A percentile compares a stretch with the other conserved stretches of the same genome.
phyloP scores from a whole-genome alignment of 1,140 invertebrate genomes.

The Zaprionus lachaisei region DNA sequence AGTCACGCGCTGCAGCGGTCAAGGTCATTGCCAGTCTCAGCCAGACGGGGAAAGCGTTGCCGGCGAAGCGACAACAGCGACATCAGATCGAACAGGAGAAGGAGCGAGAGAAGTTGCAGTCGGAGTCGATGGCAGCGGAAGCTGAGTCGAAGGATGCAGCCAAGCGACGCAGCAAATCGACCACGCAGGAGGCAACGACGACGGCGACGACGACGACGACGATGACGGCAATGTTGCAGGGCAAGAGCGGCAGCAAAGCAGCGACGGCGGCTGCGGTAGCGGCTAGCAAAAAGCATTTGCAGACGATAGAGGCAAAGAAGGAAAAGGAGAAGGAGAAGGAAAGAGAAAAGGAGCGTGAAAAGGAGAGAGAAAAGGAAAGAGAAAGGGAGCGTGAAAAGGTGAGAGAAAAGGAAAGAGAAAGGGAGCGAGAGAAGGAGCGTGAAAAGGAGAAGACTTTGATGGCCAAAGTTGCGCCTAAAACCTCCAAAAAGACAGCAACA shows the following conservation, averaged over 20 bases:
- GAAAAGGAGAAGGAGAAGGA: no score
- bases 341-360: no score
- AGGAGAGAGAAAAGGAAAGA: no score
- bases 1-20: constrained; percentile 78
- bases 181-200: background rate
- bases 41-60: constrained; percentile 49
- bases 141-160: constrained; percentile 14
- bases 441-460: background rate
- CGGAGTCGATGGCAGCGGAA: constrained; percentile 4
- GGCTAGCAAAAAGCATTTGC: constrained; percentile 17
- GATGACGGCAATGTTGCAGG: background rate
- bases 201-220: constrained; percentile 7
- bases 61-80: constrained; percentile 49
- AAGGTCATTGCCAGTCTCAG: constrained; percentile 77
- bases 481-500: constrained; percentile 12
- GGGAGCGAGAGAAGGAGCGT: no score
- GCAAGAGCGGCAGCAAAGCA: background rate
- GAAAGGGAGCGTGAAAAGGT: no score
- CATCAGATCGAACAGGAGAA: constrained; percentile 4
- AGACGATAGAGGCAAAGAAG: background rate
- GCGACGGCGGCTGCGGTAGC: background rate
- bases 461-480: background rate
- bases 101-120: constrained; percentile 12
- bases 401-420: background rate
- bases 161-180: background rate